Evolutionary conservation across 2,797 vertebrate genomes (phyloP).

Genomic region (Adrianichthys oophorus): DNA sequence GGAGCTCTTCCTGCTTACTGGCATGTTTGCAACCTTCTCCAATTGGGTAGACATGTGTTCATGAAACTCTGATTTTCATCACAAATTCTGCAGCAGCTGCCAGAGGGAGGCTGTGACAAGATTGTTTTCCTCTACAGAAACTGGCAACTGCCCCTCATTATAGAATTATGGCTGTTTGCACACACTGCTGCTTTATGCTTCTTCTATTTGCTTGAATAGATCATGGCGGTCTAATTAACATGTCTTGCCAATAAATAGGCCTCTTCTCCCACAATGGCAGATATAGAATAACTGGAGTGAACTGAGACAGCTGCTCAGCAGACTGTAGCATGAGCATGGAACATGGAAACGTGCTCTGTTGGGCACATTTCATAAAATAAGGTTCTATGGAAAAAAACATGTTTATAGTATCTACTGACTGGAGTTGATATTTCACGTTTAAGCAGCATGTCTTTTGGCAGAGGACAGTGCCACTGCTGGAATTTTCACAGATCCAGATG

Average conservation of each 20-base stretch:
- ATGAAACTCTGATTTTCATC: conserved; percentile 5
- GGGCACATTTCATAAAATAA: conserved; percentile 27
- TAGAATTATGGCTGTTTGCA: conserved; percentile 33
- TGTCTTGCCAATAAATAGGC: conserved; percentile 58
- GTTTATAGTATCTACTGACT: conserved; percentile 5
- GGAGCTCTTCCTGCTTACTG: not conserved
- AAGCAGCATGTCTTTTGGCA: conserved; percentile 21
- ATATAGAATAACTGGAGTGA: conserved; percentile 28
- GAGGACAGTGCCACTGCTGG: conserved; percentile 47
- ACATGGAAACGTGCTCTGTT: conserved; percentile 30
- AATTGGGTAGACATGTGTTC: conserved; percentile 6
- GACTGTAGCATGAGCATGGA: conserved; percentile 32
- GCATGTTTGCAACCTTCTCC: not conserved
- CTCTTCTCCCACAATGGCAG: conserved; percentile 51
- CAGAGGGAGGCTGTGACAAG: conserved; percentile 10
- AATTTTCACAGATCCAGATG: conserved; percentile 58
- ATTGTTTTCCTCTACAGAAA: conserved; percentile 14
- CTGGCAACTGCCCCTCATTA: conserved; percentile 20
- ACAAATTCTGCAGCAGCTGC: conserved; percentile 9
- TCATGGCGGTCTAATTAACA: conserved; percentile 56
- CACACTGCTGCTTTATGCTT: conserved; percentile 31
- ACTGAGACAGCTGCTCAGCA: conserved; percentile 45
- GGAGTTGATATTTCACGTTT: conserved; percentile 14
- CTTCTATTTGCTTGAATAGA: conserved; percentile 42
- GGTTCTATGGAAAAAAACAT: conserved; percentile 27